phyloP scores from a whole-genome alignment of 2,888 invertebrate species.

The Polydrusus cervinus region DNA sequence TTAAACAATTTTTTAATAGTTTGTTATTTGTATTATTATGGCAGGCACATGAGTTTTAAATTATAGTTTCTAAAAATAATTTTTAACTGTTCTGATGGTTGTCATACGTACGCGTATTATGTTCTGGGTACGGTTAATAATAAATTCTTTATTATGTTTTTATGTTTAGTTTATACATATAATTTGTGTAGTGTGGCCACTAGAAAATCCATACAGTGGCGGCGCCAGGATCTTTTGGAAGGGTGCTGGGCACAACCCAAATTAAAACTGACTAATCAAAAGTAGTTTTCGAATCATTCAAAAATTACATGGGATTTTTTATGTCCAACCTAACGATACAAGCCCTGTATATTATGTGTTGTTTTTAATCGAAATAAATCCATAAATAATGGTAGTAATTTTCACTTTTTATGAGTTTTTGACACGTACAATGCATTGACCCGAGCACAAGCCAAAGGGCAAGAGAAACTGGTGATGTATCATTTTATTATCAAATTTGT shows the following conservation, averaged over 20 bases:
- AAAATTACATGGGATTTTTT: too few relatives aligned
- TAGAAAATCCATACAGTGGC: too few relatives aligned
- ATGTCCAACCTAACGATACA: too few relatives aligned
- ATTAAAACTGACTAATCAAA: too few relatives aligned
- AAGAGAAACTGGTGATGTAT: constrained; percentile 1
- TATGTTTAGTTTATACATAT: not conserved
- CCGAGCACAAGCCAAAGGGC: not conserved
- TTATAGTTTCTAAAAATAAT: constrained; percentile 27
- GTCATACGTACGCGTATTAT: constrained; percentile 2
- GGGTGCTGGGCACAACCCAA: too few relatives aligned
- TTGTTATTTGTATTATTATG: constrained; percentile 9
- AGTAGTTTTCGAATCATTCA: too few relatives aligned
- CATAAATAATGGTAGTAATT: not conserved
- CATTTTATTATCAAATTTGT: constrained; percentile 19
- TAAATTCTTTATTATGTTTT: too few relatives aligned
- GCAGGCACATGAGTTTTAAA: constrained; percentile 16
- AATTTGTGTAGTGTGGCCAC: not conserved
- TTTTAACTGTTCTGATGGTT: constrained; percentile 21
- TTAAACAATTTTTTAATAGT: not conserved
- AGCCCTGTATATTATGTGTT: too few relatives aligned
- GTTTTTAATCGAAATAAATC: not conserved
- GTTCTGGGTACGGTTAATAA: not conserved
- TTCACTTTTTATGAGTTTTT: not conserved
- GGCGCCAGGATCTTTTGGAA: too few relatives aligned
- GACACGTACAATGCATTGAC: constrained; percentile 3